Evolutionary conservation across 2,113 vertebrate species (phyloP), one percentile per base, ranked within the genome.

Genomic region (Anhinga anhinga): DNA sequence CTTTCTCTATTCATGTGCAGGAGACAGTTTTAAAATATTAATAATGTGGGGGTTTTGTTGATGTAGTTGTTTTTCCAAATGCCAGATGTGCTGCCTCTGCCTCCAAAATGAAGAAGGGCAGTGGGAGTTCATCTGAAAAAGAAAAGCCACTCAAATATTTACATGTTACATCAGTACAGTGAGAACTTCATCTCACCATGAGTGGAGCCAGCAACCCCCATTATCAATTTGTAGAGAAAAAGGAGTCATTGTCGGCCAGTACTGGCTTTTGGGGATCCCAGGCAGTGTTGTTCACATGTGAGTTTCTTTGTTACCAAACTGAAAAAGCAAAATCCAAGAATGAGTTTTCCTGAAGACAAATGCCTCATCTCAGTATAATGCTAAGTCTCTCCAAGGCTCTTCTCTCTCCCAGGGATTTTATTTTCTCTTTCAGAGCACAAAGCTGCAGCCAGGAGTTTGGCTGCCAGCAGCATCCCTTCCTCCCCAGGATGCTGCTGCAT

Each of bases 91-190:
- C 89, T 96, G 85, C 94, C 38, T 73, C 58, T 77, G 73, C 88
- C 88, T 97, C 71, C 50, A 52, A 90, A 96, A 91, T 44, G 62
- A 96, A 95, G 93, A 87, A 82, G 85, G 90, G 55, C 69, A 94
- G 77, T 80, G 96, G 82, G 88, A 90, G 67, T 90, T 97, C 82
- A 71, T 97, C 91, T 95, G 91, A 95, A 78, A 95, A 95, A 94
- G 55, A 91, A 95, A 91, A 97, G 27, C 38, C 53, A 76, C 72
- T 98, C 91, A 97, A 98, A 98, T 98, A 98, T 98, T 98, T 97
- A 97, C 95, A 12, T 90, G 88, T 95, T 97, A 94, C n/a, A 74
- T 97, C n/a, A 76, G 82, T 80, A 62, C 42, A 92, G 85, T 74
- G 77, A 83, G 94, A 97, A 96, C 89, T 96, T 97, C 83, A 90